Conservation (phyloP, 2,888 invertebrate genomes). For the Microplitis deprimator region DNA sequence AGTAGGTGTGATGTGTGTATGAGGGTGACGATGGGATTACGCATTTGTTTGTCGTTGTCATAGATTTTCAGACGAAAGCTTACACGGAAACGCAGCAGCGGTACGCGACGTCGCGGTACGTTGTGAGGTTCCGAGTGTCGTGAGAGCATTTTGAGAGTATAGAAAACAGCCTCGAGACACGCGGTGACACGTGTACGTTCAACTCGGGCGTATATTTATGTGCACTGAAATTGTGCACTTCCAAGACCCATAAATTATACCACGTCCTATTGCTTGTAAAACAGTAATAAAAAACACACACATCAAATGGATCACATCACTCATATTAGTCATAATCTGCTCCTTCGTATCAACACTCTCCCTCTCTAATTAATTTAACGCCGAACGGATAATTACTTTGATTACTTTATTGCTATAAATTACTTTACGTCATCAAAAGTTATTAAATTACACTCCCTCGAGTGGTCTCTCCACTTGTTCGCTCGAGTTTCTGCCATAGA, state of each 20-base stretch:
- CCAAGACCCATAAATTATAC: conserved; percentile 20
- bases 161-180: conserved; percentile 60
- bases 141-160: conserved; percentile 63
- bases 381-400: neutral
- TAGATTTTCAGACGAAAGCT: conserved; percentile 44
- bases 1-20: conserved; percentile 32
- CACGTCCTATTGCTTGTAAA: conserved; percentile 10
- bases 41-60: conserved; percentile 58
- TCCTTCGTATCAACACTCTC: neutral
- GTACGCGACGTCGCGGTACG: conserved; percentile 27
- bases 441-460: too few species aligned
- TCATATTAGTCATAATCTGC: conserved; percentile 20
- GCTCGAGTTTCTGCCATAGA: too few species aligned
- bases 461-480: too few species aligned
- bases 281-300: conserved; percentile 13
- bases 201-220: conserved; percentile 56
- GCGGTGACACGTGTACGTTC: conserved; percentile 68
- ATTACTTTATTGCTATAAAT: conserved; percentile 2
- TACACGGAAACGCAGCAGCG: neutral
- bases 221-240: conserved; percentile 26
- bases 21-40: conserved; percentile 64
- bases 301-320: conserved; percentile 19
- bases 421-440: neutral
- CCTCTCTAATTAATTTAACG: too few species aligned
- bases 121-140: conserved; percentile 41